Percentiles rank a stretch among this genome's conserved stretches.
These are phyloP conservation scores for Protobothrops mucrosquamatus DNA, from an alignment of 2,113 vertebrate genomes.

Conservation along the genomic window DNA sequence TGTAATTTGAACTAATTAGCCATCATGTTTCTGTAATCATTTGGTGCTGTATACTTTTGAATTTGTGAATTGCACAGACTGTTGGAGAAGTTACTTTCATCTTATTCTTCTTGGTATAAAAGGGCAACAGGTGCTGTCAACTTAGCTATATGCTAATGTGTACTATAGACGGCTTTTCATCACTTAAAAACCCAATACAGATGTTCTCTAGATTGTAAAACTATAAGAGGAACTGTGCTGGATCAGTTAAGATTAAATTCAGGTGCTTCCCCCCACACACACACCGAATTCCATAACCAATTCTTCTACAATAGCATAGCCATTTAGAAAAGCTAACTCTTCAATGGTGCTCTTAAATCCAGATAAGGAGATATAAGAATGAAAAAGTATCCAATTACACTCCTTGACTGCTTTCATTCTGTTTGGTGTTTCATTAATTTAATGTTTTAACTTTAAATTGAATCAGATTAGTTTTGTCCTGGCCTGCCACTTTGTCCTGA, in stretches of 20 bases:
- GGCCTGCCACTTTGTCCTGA: not conserved
- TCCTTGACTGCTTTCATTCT: not conserved
- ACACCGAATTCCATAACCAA: not conserved
- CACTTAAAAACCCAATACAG: not conserved
- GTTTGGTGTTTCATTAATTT: not conserved
- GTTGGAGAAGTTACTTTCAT: not conserved
- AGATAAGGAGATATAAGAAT: not conserved
- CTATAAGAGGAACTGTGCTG: not conserved
- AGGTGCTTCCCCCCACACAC: not conserved
- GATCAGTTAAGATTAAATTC: not conserved
- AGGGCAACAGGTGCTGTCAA: not conserved
- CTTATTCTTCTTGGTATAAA: not conserved
- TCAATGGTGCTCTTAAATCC: not conserved
- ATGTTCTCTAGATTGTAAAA: not conserved
- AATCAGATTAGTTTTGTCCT: not conserved
- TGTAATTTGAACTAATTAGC: constrained; percentile 13
- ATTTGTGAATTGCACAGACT: constrained; percentile 13
- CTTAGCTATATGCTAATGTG: not conserved
- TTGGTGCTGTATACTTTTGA: not conserved
- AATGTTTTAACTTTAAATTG: not conserved
- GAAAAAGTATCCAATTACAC: not conserved
- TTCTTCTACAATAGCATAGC: not conserved
- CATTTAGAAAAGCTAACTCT: not conserved
- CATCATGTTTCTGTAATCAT: not conserved
- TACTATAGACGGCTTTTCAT: not conserved